Conservation (phyloP, 2,113 vertebrate species). For the Tamias sibiricus region DNA sequence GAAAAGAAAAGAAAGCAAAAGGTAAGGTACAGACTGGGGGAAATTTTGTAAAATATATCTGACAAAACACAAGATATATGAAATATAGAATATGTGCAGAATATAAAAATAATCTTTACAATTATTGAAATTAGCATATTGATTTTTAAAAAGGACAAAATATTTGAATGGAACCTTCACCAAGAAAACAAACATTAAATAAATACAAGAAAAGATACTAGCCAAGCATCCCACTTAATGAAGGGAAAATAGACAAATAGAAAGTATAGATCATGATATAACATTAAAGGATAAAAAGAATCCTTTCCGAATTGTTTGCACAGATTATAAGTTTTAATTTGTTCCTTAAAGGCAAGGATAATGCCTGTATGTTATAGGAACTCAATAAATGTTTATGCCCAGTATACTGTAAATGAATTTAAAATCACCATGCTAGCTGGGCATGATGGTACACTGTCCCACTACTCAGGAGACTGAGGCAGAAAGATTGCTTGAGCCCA, state of each 20-base stretch:
- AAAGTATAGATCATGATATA: not conserved
- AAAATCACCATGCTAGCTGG: not conserved
- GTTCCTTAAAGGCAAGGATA: not conserved
- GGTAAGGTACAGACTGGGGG: not conserved
- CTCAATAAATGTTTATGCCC: not conserved
- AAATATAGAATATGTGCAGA: not conserved
- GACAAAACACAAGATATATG: not conserved
- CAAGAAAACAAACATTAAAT: not conserved
- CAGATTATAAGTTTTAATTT: not conserved
- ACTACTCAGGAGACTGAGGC: not conserved
- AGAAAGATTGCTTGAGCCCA: not conserved
- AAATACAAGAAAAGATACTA: conserved; percentile 48
- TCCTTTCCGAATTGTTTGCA: not conserved
- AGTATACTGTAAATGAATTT: conserved; percentile 20
- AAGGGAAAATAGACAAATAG: not conserved
- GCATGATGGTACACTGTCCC: not conserved
- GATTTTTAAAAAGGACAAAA: not conserved
- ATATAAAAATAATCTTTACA: conserved; percentile 7
- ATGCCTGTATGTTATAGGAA: not conserved
- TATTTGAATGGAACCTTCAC: not conserved
- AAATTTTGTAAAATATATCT: conserved; percentile 37
- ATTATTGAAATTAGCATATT: not conserved
- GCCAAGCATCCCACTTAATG: not conserved
- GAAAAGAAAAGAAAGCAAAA: not conserved
- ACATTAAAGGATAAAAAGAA: conserved; percentile 41